Evolutionary conservation across 2,888 invertebrate species (phyloP), one percentile per base, ranked within the genome.

Genomic region (Rhagophthalmus giganteus): DNA sequence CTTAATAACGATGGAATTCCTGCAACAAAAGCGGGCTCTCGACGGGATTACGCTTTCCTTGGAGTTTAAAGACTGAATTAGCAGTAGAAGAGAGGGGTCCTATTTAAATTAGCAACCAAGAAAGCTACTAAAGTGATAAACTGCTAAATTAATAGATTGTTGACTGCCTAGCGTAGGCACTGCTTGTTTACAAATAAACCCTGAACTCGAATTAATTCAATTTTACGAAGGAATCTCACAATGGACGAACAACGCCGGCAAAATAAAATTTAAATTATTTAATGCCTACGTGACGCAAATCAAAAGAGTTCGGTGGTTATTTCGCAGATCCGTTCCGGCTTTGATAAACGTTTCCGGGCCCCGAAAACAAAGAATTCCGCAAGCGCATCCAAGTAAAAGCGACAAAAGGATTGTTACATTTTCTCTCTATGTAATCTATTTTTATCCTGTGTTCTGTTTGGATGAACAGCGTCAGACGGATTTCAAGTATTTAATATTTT

Each of bases 41-140:
- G 52, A 55, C 35, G 51, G 67, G 67, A 67, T 68, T 67, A 67
- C 59, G 60, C 60, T 57, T 63, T 63, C 54, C 59, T 51, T 51
- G 53, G 62, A 58, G 55, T 59, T 59, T 59, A 42, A 48, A 45
- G 53, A 50, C 49, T 48, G 53, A 59, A 59, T 54, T 57, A 56
- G 59, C 45, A 42, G 39, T 31, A 46, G 44, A 33, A 34, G 54
- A 47, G 54, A 55, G 57, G 57, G n/a, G 59, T 60, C 61, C 66
- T 66, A 69, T 69, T 67, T 65, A 69, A 69, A 69, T 68, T 68
- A 68, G 69, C 65, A 62, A 63, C 65, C 65, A 65, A 66, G 62
- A 65, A 64, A 65, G 63, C 64, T 63, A 63, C 66, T 66, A 63
- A 65, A 67, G 67, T 68, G 67, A 67, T 67, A 68, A 69, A 69